Percentiles rank a stretch among this genome's conserved stretches.
Evolutionary conservation across 1,140 invertebrate species (phyloP).

Genomic region (Lucilia sericata): DNA sequence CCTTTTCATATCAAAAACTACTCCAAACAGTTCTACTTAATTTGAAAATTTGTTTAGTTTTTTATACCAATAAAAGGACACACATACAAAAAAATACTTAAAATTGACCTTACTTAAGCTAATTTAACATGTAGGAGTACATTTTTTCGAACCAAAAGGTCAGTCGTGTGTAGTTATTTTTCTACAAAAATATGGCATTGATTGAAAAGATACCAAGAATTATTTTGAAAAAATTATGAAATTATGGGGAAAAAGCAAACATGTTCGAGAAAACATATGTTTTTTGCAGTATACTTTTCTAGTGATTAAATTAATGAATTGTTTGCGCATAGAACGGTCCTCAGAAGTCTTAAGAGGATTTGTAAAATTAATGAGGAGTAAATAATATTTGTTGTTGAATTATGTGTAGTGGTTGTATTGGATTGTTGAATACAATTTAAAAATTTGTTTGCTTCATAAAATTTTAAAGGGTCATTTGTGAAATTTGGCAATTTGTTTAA

Average conservation of each 20-base stretch:
- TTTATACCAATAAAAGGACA: not conserved
- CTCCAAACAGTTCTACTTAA: not conserved
- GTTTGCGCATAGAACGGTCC: not conserved
- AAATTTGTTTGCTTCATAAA: too few species aligned
- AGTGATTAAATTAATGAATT: slow-evolving; percentile 9
- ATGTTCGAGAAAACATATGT: not conserved
- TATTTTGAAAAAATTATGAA: not conserved
- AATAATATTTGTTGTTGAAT: not conserved
- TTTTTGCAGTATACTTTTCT: not conserved
- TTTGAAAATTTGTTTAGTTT: not conserved
- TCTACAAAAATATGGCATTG: not conserved
- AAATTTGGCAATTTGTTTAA: too few species aligned
- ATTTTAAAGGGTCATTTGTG: too few species aligned
- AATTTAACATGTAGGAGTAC: not conserved
- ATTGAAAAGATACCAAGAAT: not conserved
- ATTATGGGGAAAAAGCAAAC: not conserved
- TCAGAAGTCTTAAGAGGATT: not conserved
- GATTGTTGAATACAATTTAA: too few species aligned
- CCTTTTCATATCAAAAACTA: not conserved
- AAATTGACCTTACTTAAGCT: not conserved
- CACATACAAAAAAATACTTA: not conserved
- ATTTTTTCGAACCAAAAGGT: not conserved
- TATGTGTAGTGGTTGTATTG: too few species aligned
- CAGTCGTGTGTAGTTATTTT: slow-evolving; percentile 12
- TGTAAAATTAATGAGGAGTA: not conserved